Evolutionary conservation across 2,113 vertebrate genomes (phyloP).

Genomic region (Mesoclemmys tuberculata): DNA sequence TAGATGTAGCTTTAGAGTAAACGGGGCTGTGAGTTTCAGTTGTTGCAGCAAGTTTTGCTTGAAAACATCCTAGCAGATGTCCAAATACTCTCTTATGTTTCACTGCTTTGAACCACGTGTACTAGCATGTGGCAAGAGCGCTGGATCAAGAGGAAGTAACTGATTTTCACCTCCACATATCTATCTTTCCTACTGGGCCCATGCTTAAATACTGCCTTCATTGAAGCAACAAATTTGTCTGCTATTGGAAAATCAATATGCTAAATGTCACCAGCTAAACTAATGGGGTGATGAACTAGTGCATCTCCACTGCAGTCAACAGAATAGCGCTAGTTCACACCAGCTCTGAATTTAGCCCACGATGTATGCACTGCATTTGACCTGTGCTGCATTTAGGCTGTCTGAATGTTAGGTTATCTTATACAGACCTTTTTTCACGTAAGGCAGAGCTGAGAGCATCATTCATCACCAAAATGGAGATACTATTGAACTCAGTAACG

Average conservation of each 20-base stretch:
- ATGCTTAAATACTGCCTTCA: neutral
- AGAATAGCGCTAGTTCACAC: neutral
- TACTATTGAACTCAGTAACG: neutral
- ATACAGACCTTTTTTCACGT: neutral
- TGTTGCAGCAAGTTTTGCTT: neutral
- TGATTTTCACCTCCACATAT: neutral
- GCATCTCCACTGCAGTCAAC: neutral
- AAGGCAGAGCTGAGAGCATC: neutral
- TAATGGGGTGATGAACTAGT: fast-evolving
- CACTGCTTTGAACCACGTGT: neutral
- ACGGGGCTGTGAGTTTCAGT: neutral
- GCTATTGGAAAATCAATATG: neutral
- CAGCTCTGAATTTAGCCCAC: neutral
- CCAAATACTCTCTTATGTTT: neutral
- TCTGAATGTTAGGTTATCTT: neutral
- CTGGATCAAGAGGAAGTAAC: neutral
- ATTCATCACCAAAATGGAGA: fast-evolving
- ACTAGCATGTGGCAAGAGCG: neutral
- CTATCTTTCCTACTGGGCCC: neutral
- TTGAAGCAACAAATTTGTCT: neutral
- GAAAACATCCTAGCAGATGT: neutral
- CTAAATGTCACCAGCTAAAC: neutral
- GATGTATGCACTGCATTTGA: neutral
- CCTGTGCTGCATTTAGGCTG: fast-evolving
- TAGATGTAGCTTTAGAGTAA: neutral